Evolutionary conservation across 2,888 invertebrate genomes (phyloP).

Genomic region (Baccha elongata): DNA sequence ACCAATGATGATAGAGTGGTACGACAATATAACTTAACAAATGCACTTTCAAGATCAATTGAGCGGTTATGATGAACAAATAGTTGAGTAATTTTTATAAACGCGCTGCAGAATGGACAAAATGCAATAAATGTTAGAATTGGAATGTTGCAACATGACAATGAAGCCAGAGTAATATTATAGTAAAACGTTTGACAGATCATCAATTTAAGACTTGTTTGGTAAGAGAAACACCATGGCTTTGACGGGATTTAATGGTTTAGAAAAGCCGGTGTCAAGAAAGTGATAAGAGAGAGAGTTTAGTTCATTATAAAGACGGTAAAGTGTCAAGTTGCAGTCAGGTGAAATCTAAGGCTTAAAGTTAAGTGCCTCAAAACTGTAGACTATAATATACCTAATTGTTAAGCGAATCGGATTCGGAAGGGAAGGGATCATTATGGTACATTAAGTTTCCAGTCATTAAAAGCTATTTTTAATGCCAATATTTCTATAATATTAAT

Average conservation of each 20-base stretch:
- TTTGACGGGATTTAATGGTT: constrained; percentile 7
- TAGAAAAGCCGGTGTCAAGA: constrained; percentile 20
- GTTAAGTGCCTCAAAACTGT: constrained; percentile 6
- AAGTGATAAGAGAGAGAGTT: constrained; percentile 32
- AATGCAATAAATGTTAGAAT: constrained; percentile 39
- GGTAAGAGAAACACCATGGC: constrained; percentile 23
- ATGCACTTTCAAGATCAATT: constrained; percentile 72
- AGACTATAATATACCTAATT: background rate
- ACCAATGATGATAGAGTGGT: constrained; percentile 3
- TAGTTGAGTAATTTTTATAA: constrained; percentile 62
- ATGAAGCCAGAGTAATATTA: background rate
- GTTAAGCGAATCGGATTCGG: background rate
- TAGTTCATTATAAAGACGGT: constrained; percentile 18
- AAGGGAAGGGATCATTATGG: background rate
- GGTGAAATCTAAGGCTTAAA: constrained; percentile 8
- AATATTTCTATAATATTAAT: too few relatives aligned
- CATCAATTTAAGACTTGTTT: constrained; percentile 41
- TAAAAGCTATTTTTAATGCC: background rate
- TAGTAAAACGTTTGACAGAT: constrained; percentile 30
- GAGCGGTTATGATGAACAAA: constrained; percentile 67
- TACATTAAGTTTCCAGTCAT: background rate
- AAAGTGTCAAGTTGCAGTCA: constrained; percentile 6
- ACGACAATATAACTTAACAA: constrained; percentile 47
- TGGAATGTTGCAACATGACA: constrained; percentile 19
- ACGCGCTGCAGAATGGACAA: constrained; percentile 30